These are phyloP conservation scores for Corythoichthys intestinalis DNA, from an alignment of 2,113 vertebrate species.

Conservation along the genomic window DNA sequence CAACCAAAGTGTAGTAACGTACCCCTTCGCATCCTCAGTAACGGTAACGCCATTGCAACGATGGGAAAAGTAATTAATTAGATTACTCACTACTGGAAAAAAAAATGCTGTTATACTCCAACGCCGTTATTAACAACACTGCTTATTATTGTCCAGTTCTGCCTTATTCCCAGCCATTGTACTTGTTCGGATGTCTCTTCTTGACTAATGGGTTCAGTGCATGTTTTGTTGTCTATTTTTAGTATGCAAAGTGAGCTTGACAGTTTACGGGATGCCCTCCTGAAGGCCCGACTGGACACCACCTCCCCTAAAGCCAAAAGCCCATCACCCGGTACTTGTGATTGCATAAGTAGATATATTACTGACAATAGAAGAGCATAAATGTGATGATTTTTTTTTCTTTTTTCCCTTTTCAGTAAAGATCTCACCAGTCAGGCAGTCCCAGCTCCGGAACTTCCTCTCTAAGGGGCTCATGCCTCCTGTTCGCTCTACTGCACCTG, in stretches of 20 bases:
- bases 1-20: too few species aligned
- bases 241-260: slow-evolving; percentile 90
- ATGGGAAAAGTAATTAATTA: too few species aligned
- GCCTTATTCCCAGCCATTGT: too few species aligned
- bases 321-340: slow-evolving; percentile 75
- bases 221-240: slow-evolving; percentile 16
- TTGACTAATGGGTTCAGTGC: not conserved
- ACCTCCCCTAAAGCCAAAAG: slow-evolving; percentile 62
- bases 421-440: slow-evolving; percentile 83
- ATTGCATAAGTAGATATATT: not conserved
- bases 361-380: not conserved
- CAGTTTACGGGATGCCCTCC: slow-evolving; percentile 78
- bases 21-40: too few species aligned
- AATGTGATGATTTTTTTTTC: slow-evolving; percentile 1
- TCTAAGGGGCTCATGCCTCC: slow-evolving; percentile 92
- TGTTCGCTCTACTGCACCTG: slow-evolving; percentile 91
- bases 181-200: too few species aligned
- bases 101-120: too few species aligned
- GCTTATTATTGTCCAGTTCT: too few species aligned
- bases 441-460: slow-evolving; percentile 90
- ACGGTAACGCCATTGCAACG: too few species aligned
- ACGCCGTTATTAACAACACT: too few species aligned
- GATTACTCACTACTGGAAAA: too few species aligned
- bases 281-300: slow-evolving; percentile 83
- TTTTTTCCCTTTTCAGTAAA: slow-evolving; percentile 67